phyloP scores from a whole-genome alignment of 2,888 invertebrate species.

The Tipula confusa region DNA sequence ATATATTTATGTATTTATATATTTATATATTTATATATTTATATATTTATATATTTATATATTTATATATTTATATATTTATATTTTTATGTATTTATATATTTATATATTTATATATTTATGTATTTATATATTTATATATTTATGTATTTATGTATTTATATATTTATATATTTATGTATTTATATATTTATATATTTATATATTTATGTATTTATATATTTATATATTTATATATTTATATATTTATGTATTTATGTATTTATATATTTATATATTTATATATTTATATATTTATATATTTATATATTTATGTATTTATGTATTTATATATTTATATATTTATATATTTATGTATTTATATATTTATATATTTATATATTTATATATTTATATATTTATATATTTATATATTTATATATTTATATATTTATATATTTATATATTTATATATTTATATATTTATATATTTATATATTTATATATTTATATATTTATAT shows the following conservation, averaged over 20 bases:
- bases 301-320: neutral
- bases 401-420: too few relatives aligned
- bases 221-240: neutral
- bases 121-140: neutral
- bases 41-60: neutral
- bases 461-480: too few relatives aligned
- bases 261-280: neutral
- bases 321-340: too few relatives aligned
- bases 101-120: neutral
- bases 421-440: too few relatives aligned
- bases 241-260: neutral
- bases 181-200: neutral
- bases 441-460: too few relatives aligned
- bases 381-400: too few relatives aligned
- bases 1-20: neutral
- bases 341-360: too few relatives aligned
- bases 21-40: neutral
- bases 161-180: neutral
- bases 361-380: too few relatives aligned
- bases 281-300: neutral
- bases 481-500: too few relatives aligned
- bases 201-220: neutral
- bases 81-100: neutral
- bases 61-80: neutral
- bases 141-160: neutral